A percentile compares a stretch with the other conserved stretches of the same genome.
These are phyloP conservation scores for Radopholus similis DNA, from an alignment of 1,140 invertebrate species.

Conservation along the genomic window DNA sequence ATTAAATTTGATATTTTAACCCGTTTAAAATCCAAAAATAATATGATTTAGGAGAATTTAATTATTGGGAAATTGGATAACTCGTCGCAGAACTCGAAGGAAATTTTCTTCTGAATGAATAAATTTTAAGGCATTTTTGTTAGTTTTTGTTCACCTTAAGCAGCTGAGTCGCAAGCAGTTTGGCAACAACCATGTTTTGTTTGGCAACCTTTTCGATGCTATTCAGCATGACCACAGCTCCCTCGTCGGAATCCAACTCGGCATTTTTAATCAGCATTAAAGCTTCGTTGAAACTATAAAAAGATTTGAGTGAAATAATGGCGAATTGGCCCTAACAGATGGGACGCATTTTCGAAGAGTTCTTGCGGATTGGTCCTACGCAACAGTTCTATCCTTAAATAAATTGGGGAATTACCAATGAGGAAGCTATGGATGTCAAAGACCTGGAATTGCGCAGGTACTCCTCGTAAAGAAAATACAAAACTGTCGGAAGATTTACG, in stretches of 20 bases:
- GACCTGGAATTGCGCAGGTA: conserved; percentile 7
- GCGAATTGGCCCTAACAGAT: not conserved
- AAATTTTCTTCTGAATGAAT: conserved; percentile 27
- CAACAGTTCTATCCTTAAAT: no score
- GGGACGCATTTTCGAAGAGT: not conserved
- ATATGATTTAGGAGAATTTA: conserved; percentile 10
- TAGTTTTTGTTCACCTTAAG: not conserved
- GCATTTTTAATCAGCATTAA: not conserved
- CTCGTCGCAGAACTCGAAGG: conserved; percentile 11
- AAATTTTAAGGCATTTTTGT: not conserved
- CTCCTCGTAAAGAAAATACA: conserved; percentile 15
- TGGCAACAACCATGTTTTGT: conserved; percentile 7
- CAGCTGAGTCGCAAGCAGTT: not conserved
- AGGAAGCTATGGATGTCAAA: no score
- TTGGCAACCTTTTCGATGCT: not conserved
- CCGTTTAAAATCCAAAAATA: not conserved
- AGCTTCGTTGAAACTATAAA: not conserved
- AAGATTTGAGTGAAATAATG: no score
- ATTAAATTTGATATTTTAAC: not conserved
- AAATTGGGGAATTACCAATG: no score
- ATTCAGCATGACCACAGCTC: not conserved
- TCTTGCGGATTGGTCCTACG: no score
- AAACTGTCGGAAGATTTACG: not conserved
- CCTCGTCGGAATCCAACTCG: not conserved
- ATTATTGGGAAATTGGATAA: conserved; percentile 5